Conservation (phyloP, 2,888 invertebrate species). For the Drosophila mulleri region DNA sequence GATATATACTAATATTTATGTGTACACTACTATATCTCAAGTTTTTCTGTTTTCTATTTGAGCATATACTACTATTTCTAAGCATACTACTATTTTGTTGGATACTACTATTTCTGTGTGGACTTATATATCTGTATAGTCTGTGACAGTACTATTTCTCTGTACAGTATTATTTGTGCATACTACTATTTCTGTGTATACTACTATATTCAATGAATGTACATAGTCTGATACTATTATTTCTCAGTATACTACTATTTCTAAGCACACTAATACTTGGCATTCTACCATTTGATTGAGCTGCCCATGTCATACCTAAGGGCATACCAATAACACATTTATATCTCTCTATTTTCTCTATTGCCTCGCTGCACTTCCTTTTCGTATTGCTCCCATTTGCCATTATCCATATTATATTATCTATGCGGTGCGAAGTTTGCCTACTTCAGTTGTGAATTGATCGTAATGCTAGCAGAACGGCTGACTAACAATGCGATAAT, state of each 20-base stretch:
- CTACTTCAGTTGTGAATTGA: constrained; percentile 14
- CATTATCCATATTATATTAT: neutral
- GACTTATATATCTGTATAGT: neutral
- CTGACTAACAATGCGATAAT: constrained; percentile 54
- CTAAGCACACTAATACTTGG: neutral
- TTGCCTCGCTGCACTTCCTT: neutral
- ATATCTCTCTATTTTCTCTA: neutral
- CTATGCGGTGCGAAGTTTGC: neutral
- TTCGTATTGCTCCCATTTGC: neutral
- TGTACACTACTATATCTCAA: neutral
- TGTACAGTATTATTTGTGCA: too few relatives aligned
- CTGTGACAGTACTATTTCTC: neutral
- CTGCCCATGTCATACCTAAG: too few relatives aligned
- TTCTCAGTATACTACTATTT: neutral
- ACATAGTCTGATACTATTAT: neutral
- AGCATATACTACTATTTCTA: neutral
- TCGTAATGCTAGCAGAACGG: neutral
- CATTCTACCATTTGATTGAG: neutral
- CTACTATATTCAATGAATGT: too few relatives aligned
- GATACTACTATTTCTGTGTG: too few relatives aligned
- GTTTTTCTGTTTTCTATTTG: too few relatives aligned
- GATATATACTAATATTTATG: neutral
- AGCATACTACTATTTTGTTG: too few relatives aligned
- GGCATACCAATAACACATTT: neutral
- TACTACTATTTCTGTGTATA: neutral